phyloP scores from a whole-genome alignment of 37 sponge, comb jelly and placozoan genomes.

The Amphimedon queenslandica region DNA sequence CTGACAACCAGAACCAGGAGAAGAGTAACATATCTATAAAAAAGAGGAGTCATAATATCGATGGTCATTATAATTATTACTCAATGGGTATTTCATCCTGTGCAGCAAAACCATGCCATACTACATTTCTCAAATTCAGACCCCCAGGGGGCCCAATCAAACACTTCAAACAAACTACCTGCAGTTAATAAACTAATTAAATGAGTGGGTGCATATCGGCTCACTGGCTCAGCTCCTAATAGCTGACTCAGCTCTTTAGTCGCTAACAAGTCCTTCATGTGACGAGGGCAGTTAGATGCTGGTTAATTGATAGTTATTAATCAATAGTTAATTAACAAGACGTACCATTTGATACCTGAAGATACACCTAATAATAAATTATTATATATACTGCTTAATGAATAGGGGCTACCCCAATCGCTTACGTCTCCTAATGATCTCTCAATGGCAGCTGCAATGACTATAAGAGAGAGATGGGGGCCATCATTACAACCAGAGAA shows the following conservation, averaged over 20 bases:
- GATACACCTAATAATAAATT: constrained; percentile 35
- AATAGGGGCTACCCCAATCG: background rate
- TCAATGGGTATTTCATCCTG: constrained; percentile 50
- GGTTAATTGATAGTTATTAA: background rate
- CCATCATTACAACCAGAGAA: background rate
- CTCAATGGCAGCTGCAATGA: constrained; percentile 56
- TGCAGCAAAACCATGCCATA: constrained; percentile 82
- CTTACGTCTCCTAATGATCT: constrained; percentile 76
- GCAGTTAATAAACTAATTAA: background rate
- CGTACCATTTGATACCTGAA: constrained; percentile 52
- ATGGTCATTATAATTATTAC: constrained; percentile 30
- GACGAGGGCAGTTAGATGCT: constrained; percentile 46
- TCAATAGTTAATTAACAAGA: too few species aligned
- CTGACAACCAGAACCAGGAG: constrained; percentile 44
- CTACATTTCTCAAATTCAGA: constrained; percentile 72
- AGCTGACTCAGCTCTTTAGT: constrained; percentile 38
- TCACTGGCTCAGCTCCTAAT: constrained; percentile 53
- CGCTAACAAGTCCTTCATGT: constrained; percentile 60
- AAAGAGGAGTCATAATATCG: background rate
- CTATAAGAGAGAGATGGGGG: constrained; percentile 19
- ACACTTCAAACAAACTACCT: constrained; percentile 46
- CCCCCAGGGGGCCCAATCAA: constrained; percentile 76
- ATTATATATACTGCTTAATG: background rate
- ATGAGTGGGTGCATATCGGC: background rate
- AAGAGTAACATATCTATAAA: constrained; percentile 37